Evolutionary conservation across 2,888 invertebrate species (phyloP).

Genomic region (Cosmopolites sordidus): DNA sequence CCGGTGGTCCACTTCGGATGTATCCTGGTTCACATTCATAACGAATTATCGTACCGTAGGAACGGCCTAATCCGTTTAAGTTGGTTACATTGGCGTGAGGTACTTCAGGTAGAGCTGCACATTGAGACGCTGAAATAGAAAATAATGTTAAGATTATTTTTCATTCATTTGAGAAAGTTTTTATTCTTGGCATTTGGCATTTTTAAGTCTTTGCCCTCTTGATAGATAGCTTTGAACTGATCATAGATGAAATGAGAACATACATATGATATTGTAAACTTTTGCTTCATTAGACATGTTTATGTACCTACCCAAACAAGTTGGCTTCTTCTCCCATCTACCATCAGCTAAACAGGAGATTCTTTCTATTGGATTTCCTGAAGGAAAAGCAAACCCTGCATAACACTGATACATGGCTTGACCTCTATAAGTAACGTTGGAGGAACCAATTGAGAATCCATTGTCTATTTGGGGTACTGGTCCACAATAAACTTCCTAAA

Average conservation of each 20-base stretch:
- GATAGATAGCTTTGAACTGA: too few species aligned
- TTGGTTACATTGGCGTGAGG: conserved; percentile 82
- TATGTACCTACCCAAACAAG: conserved; percentile 67
- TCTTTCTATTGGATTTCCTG: conserved; percentile 79
- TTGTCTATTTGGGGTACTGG: conserved; percentile 98
- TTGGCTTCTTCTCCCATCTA: conserved; percentile 87
- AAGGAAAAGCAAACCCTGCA: conserved; percentile 90
- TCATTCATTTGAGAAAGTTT: too few species aligned
- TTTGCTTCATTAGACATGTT: too few species aligned
- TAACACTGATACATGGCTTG: conserved; percentile 95
- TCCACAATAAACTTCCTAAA: conserved; percentile 84
- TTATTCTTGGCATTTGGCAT: too few species aligned
- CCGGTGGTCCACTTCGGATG: conserved; percentile 81
- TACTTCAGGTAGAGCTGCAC: conserved; percentile 80
- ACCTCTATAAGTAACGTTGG: conserved; percentile 91
- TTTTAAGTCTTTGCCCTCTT: too few species aligned
- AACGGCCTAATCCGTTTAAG: conserved; percentile 84
- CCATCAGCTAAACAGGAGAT: conserved; percentile 88
- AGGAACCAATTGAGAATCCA: conserved; percentile 92
- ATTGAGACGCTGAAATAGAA: conserved; percentile 88
- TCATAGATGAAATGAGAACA: too few species aligned
- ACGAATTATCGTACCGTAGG: conserved; percentile 89
- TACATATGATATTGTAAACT: too few species aligned
- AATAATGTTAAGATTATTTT: too few species aligned
- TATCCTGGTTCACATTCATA: conserved; percentile 92